These are phyloP conservation scores for Nudaria mundana DNA, from an alignment of 2,888 invertebrate genomes.

Conservation along the genomic window DNA sequence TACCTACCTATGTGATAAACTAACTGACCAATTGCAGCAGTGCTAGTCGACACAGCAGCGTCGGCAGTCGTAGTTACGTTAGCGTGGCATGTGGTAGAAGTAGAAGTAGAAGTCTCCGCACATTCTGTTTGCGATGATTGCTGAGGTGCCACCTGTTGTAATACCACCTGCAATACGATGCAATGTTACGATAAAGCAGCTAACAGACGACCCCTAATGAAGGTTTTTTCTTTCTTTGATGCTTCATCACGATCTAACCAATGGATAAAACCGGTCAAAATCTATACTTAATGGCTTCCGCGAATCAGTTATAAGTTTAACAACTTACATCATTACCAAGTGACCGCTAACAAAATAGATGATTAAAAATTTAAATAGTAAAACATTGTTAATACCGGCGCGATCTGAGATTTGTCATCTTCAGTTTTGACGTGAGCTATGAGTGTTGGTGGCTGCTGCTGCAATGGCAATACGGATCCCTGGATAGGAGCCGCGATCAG, in stretches of 20 bases:
- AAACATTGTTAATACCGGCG: slow-evolving; percentile 33
- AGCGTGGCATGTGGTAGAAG: slow-evolving; percentile 19
- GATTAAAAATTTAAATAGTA: no score
- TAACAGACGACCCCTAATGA: no score
- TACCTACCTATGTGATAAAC: no score
- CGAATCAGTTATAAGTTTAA: no score
- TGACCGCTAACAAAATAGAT: no score
- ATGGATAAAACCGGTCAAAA: no score
- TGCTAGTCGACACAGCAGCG: slow-evolving; percentile 43
- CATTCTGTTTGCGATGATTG: slow-evolving; percentile 27
- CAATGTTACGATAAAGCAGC: no score
- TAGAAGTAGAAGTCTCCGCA: slow-evolving; percentile 19
- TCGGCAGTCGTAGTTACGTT: slow-evolving; percentile 31
- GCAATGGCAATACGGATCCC: slow-evolving; percentile 51
- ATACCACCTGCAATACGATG: not conserved
- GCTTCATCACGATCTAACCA: no score
- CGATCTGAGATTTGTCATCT: slow-evolving; percentile 49
- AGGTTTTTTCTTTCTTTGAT: no score
- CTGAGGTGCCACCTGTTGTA: slow-evolving; percentile 9
- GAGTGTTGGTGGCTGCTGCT: slow-evolving; percentile 35
- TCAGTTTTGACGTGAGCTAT: slow-evolving; percentile 57
- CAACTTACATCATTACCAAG: no score
- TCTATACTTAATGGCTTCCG: no score
- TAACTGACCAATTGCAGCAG: slow-evolving; percentile 35
- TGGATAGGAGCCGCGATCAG: slow-evolving; percentile 56